These are phyloP conservation scores for Drosophila bipectinata DNA, from an alignment of 1,140 invertebrate species.

Conservation along the genomic window DNA sequence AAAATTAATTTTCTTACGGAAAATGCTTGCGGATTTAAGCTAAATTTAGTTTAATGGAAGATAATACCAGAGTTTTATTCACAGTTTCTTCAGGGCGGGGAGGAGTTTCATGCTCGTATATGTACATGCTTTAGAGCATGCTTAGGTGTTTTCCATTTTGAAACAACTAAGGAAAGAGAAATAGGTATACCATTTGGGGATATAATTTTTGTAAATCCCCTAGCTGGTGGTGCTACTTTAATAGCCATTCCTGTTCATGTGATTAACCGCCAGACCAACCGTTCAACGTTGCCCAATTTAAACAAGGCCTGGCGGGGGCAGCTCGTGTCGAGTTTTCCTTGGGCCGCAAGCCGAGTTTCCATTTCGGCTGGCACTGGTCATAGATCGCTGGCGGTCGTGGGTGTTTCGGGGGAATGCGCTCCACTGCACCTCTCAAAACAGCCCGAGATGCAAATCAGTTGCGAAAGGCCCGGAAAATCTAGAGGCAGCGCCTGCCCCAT, in stretches of 20 bases:
- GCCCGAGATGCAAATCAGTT: constrained; percentile 67
- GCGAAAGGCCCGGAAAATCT: constrained; percentile 50
- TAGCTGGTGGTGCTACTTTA: neutral
- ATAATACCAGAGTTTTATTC: constrained; percentile 27
- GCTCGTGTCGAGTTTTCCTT: constrained; percentile 2
- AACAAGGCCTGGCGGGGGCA: constrained; percentile 17
- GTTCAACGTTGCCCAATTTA: constrained; percentile 34
- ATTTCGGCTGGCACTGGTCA: constrained; percentile 30
- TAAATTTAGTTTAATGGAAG: constrained; percentile 31
- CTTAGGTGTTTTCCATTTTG: neutral
- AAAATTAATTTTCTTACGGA: constrained; percentile 22
- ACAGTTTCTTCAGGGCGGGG: constrained; percentile 23
- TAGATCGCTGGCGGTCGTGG: constrained; percentile 25
- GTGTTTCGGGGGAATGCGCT: constrained; percentile 25
- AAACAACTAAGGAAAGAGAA: neutral
- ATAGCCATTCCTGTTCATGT: constrained; percentile 8
- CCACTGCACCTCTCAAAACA: constrained; percentile 57
- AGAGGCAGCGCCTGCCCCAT: constrained; percentile 25
- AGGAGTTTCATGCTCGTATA: constrained; percentile 18
- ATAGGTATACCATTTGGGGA: neutral
- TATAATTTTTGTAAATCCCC: neutral
- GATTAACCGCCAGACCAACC: constrained; percentile 13
- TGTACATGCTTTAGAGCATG: neutral
- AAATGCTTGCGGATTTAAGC: constrained; percentile 34
- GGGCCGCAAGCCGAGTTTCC: constrained; percentile 11